phyloP scores from a whole-genome alignment of 2,113 vertebrate genomes.

The Lagopus muta region DNA sequence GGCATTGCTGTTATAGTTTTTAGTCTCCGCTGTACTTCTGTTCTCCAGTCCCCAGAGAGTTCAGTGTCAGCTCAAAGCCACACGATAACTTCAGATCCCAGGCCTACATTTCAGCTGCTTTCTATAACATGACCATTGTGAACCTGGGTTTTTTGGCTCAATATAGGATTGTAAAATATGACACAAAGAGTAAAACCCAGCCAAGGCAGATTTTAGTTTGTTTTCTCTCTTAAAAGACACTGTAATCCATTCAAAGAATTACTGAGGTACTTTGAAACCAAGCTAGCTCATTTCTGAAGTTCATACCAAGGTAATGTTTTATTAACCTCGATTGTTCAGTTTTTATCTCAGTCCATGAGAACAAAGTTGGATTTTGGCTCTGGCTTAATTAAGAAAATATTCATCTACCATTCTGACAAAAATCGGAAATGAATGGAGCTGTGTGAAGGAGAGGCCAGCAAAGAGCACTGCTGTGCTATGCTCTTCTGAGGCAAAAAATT shows the following conservation, averaged over 20 bases:
- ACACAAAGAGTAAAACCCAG: neutral
- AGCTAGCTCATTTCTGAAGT: slow-evolving; percentile 40
- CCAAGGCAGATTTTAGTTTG: slow-evolving; percentile 14
- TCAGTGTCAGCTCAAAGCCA: neutral
- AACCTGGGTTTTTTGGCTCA: neutral
- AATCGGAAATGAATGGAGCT: neutral
- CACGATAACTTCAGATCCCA: neutral
- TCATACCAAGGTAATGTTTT: slow-evolving; percentile 21
- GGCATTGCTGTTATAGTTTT: neutral
- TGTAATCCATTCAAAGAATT: slow-evolving; percentile 49
- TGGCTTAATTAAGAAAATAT: slow-evolving; percentile 32
- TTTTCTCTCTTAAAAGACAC: slow-evolving; percentile 40
- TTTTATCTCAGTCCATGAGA: slow-evolving; percentile 32
- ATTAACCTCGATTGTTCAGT: slow-evolving; percentile 32
- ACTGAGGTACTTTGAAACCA: slow-evolving; percentile 14
- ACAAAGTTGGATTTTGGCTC: neutral
- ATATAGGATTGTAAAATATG: neutral
- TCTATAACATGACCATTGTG: neutral
- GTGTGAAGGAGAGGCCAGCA: slow-evolving; percentile 7
- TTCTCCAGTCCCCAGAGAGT: neutral
- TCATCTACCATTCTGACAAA: neutral
- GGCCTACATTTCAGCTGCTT: neutral
- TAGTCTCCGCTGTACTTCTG: neutral
- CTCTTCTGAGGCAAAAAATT: neutral
- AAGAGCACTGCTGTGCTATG: neutral